Base-by-base conservation (phyloP, 2,113 vertebrate genomes). In the Clinocottus analis region DNA sequence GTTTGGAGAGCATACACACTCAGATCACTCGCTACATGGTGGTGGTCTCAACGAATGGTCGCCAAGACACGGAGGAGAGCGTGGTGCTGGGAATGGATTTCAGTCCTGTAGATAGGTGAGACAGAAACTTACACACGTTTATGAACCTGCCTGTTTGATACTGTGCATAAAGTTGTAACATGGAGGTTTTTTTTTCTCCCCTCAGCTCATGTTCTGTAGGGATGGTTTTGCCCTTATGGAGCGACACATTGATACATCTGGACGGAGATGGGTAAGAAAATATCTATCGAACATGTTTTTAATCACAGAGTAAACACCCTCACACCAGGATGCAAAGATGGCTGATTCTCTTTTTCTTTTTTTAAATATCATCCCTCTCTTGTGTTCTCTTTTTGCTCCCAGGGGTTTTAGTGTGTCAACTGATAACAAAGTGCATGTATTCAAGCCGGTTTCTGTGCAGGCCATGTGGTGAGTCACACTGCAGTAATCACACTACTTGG, bases 41-140 rank as follows among this genome's bases (percentile, higher is more conserved):
- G 77, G 97, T 99, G 19, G 97, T 99, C 65, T 98, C 97, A 82
- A 99, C 98, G 75, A 98, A 97, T 0, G 98, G 98, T 56, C 96
- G 97, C 66, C 98, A 99, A 85, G 98, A 99, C 93, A 99, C 98
- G 0, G 98, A 99, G 91, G 98, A 99, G 93, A 99, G 96, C 85
- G 96, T 99, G n/a, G 97, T 99, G 64, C 94, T 99, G 33, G 98
- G 98, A 17, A 97, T 99, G 96, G 98, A 99, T 93, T 99, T 99
- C 91, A 96, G 95, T 74, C 95, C 95, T 27, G 95, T 96, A 67
- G 97, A 99, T 85, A 95, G 97, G 98, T 99, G 91, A 89, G 93
- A 41, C 33, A 7, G 37, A 7, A 17, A 55, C 45, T 56, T 9
- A 35, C 35, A 27, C 27, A 33, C 35, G 8, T 27, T 3, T 25